These are phyloP conservation scores for Polydrusus tereticollis DNA, from an alignment of 2,888 invertebrate species.

Conservation along the genomic window DNA sequence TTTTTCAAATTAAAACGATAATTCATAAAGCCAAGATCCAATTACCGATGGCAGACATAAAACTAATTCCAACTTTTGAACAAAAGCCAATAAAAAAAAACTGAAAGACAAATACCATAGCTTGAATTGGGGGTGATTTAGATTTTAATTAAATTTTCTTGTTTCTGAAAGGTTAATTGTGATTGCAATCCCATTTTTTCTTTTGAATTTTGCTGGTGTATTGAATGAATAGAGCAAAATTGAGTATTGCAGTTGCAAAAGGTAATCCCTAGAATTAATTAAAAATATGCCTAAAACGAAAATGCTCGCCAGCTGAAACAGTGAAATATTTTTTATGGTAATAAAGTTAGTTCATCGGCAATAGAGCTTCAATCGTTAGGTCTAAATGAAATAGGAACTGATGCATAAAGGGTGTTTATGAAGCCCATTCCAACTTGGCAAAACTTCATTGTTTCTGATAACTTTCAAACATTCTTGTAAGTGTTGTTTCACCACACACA, in stretches of 20 bases:
- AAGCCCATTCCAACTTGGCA: too few species aligned
- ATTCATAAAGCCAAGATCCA: not conserved
- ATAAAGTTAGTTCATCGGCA: too few species aligned
- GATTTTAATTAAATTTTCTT: constrained; percentile 16
- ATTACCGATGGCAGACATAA: not conserved
- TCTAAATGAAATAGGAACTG: too few species aligned
- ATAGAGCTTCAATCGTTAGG: too few species aligned
- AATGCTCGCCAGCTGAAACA: too few species aligned
- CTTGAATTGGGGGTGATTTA: constrained; percentile 1
- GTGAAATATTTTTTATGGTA: too few species aligned
- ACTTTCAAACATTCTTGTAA: too few species aligned
- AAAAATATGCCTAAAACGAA: too few species aligned
- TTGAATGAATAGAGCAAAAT: not conserved
- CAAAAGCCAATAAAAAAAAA: constrained; percentile 4
- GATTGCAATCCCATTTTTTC: not conserved
- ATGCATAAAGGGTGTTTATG: too few species aligned
- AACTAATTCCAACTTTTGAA: not conserved
- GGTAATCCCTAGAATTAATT: too few species aligned
- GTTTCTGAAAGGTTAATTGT: constrained; percentile 6
- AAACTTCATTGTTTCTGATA: too few species aligned
- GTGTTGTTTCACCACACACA: too few species aligned
- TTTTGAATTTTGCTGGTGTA: not conserved
- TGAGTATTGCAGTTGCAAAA: not conserved
- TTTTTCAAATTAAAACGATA: not conserved
- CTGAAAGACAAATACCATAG: not conserved